Base-by-base conservation (phyloP, 2,888 invertebrate genomes). In the Linnaemya vulpina region DNA sequence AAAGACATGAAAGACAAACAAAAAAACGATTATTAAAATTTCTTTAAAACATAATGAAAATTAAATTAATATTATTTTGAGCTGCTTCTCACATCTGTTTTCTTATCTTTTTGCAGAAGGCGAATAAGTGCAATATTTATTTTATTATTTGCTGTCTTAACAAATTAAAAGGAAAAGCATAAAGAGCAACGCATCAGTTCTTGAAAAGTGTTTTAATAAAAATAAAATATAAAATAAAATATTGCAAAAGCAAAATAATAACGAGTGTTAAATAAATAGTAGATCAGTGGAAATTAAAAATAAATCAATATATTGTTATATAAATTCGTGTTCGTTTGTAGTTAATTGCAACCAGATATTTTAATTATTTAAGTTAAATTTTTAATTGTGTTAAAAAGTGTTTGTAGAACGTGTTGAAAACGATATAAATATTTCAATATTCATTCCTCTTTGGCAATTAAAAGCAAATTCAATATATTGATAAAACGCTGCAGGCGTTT, bases 41-140 rank as follows among this genome's bases (percentile, higher is more conserved):
- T 38, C 20, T 53, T 68, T 20, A 55, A 5, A 53, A 55, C 17
- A 13, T 8, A 20, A 17, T n/a, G 25, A 46, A 15, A 67, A 67
- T 40, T 0, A 53, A 63, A 40, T 71, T 30, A 46, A 49, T 53
- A 51, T 73, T 70, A 13, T 60, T 53, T 53, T 22, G 5, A 25
- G 15, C 60, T 68, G 13, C 13, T 75, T 43, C 13, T 25, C 38
- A 22, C 38, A 76, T 43, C 25, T 38, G 15, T 46, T 49, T 38
- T 60, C 13, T 10, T 77, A 10, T 63, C 40, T 55, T 22, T n/a
- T 80, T 84, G 1, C 84, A 85, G 84, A 78, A 74, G 49, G 40
- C 60, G 76, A 25, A 63, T 9, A 76, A 85, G 84, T 85, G 84
- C 81, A 85, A 82, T 85, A 76, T 63, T 76, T 62, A 62, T 30